These are phyloP conservation scores for Orientallactaga sibirica DNA, from an alignment of 2,797 vertebrate species.

Conservation along the genomic window DNA sequence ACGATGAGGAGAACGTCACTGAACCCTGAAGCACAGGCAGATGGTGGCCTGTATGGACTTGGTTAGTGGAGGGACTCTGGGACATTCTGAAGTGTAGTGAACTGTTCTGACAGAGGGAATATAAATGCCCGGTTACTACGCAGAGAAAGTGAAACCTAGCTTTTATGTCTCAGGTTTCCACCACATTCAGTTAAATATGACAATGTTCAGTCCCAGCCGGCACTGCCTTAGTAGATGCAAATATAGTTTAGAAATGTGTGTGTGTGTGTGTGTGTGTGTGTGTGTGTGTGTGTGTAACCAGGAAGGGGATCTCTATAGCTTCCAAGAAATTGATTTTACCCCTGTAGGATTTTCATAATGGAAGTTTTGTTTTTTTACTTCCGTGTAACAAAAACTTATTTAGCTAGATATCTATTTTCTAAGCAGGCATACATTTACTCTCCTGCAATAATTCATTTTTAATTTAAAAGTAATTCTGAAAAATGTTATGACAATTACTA, in stretches of 20 bases:
- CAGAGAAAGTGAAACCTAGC: not conserved
- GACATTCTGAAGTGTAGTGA: not conserved
- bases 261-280: too few species aligned
- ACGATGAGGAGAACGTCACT: not conserved
- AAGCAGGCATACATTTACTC: not conserved
- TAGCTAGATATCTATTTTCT: conserved; percentile 32
- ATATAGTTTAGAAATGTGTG: not conserved
- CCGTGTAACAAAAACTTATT: not conserved
- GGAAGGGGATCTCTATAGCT: not conserved
- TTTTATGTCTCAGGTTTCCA: not conserved
- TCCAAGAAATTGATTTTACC: not conserved
- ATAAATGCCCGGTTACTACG: not conserved
- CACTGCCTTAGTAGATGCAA: not conserved
- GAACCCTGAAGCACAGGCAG: not conserved
- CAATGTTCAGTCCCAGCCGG: not conserved
- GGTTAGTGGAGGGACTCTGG: not conserved
- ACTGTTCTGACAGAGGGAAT: not conserved
- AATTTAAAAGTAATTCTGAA: conserved; percentile 6
- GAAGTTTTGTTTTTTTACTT: not conserved
- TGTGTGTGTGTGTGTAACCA: too few species aligned
- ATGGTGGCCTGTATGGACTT: not conserved
- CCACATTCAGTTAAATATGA: not conserved
- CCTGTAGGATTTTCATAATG: not conserved
- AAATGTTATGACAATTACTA: not conserved
- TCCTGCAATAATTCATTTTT: conserved; percentile 32